Evolutionary conservation across 2,113 vertebrate genomes (phyloP), one percentile per base, ranked within the genome.

Genomic region (Pica pica): DNA sequence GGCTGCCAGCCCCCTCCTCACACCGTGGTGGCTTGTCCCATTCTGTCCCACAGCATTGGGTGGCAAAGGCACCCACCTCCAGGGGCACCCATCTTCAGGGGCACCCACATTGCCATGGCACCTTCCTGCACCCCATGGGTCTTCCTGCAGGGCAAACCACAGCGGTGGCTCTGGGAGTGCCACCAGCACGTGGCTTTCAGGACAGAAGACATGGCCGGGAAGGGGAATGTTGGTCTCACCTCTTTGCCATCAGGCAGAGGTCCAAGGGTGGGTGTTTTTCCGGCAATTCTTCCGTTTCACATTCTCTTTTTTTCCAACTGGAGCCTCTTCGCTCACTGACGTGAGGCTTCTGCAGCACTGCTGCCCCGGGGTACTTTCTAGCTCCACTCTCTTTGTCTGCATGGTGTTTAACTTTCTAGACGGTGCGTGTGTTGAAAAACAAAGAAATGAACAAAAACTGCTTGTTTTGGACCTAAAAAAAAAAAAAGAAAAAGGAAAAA

Each of bases 351-450:
- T 90, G 89, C 94, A 95, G 95, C 42, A 39, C 87, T 92, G 94
- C 95, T 88, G 84, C 80, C 64, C 90, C 2, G 28, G 68, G 90
- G 92, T 93, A 96, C 73, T 97, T 96, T 78, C 95, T 97, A 93
- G 97, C 96, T 97, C 95, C 98, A 97, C 96, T 97, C 94, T 97
- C 96, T 97, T 98, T 63, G 95, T 95, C 97, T 98, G 98, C 98
- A 98, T 98, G 98, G 98, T 91, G 92, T 97, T 98, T 96, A 96
- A 97, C 95, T 97, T 96, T 96, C 96, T 98, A 97, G 95, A 96
- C 47, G 83, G 98, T 98, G 98, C 56, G 96, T 98, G 97, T 98
- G 95, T 97, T 98, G 47, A 94, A 97, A 95, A 98, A 92, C 90
- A 94, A 96, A 96, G 88, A 90, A 91, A 93, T 13, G 19, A 91